Evolutionary conservation across 2,888 invertebrate species (phyloP), one percentile per base, ranked within the genome.

Genomic region (Cataglyphis cursor): DNA sequence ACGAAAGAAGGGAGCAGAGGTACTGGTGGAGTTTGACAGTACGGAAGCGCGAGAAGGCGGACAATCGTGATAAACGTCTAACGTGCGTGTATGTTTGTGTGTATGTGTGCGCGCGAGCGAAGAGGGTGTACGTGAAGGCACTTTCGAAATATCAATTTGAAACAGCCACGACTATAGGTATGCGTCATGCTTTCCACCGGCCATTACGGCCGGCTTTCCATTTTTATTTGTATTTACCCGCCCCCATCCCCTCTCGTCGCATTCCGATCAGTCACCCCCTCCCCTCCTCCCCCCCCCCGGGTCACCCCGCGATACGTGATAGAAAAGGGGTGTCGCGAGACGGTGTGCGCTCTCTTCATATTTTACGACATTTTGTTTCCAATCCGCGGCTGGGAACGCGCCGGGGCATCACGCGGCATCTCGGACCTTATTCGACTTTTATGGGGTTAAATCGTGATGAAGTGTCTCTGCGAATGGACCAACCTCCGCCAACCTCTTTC

Each of bases 201-300:
- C 93, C 91, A 94, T 94, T 92, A 94, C 94, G 92, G 93, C 92
- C 94, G 91, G 94, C 94, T 94, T 94, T 94, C 94, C 93, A 94
- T 94, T 94, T 94, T 94, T 94, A 94, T 94, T 94, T 94, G 91
- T 93, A 93, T 93, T 94, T 94, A 93, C 92, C 87, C 89, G 83
- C 6, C 31, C 31, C 10, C 18, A n/a, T 6, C 8, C 81, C 62
- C 82, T 54, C 59, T 85, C 86, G 81, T 85, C 85, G 85, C 64
- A 68, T 41, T 51, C 24, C 35, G 21, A 59, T 44, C n/a, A n/a
- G 41, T 83, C 81, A 0, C 24, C 24, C 24, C 1, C 24, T 1
- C 24, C 24, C 24, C 24, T 1, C 1, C 24, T 24, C 24, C 1
- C 59, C 73, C 76, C 24, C 1, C 59, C 73, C 76, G 66, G 90